Evolutionary conservation across 2,888 invertebrate genomes (phyloP).

Genomic region (Philonicus albiceps): DNA sequence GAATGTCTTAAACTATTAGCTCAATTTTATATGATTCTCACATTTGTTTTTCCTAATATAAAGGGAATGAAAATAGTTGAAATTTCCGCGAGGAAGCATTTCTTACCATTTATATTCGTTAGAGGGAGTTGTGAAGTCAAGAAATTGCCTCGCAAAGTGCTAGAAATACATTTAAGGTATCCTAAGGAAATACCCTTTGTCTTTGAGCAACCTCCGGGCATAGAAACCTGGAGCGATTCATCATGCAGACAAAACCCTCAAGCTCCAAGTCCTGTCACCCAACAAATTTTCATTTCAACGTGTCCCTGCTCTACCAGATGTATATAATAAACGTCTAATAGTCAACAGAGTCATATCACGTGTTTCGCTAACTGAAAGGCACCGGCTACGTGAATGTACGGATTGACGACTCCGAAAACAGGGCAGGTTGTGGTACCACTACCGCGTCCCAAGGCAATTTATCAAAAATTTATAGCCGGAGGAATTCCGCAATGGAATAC

Average conservation of each 20-base stretch:
- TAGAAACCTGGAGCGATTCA: not conserved
- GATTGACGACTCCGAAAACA: not conserved
- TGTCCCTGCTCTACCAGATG: not conserved
- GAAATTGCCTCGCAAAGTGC: not conserved
- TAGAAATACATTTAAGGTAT: not conserved
- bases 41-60: not conserved
- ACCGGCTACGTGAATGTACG: not conserved
- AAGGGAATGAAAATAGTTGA: not conserved
- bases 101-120: not conserved
- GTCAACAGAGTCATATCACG: constrained; percentile 36
- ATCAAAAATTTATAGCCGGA: constrained; percentile 36
- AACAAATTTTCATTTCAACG: constrained; percentile 28
- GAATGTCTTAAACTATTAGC: not conserved
- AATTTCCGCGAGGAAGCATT: not conserved
- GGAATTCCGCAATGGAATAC: not conserved
- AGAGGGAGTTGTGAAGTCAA: not conserved
- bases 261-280: not conserved
- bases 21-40: not conserved
- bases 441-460: constrained; percentile 26
- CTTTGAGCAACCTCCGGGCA: not conserved
- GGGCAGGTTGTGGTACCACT: not conserved
- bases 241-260: constrained; percentile 2
- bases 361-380: not conserved
- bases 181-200: not conserved
- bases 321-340: constrained; percentile 6